Evolutionary conservation across 92 coral and sea anemone genomes (phyloP).

Genomic region (Meandrina meandrites): DNA sequence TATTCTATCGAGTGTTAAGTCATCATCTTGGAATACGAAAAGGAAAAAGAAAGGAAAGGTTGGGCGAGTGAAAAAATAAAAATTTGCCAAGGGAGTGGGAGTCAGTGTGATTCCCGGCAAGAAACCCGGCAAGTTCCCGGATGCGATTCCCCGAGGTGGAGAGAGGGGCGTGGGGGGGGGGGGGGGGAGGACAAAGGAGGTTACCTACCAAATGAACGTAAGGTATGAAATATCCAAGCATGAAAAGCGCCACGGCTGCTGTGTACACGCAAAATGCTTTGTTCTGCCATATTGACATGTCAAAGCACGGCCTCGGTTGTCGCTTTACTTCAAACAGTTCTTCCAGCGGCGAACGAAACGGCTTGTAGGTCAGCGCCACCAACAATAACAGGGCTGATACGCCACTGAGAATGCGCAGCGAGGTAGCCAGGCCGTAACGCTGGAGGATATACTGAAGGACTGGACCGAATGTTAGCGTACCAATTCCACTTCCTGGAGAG

Average conservation of each 20-base stretch:
- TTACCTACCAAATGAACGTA: constrained; percentile 90
- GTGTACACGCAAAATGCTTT: constrained; percentile 81
- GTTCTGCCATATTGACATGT: constrained; percentile 70
- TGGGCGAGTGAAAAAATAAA: no score
- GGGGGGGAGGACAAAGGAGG: background rate
- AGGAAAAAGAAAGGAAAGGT: no score
- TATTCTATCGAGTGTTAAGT: no score
- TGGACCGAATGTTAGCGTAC: constrained; percentile 92
- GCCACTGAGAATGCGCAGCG: constrained; percentile 82
- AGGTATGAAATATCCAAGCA: constrained; percentile 94
- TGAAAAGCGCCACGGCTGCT: constrained; percentile 82
- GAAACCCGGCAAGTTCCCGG: no score
- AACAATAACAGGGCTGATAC: constrained; percentile 53
- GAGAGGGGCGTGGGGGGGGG: background rate
- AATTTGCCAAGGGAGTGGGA: background rate
- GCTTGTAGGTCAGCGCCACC: constrained; percentile 71
- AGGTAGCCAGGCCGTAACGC: constrained; percentile 61
- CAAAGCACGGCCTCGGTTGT: constrained; percentile 61
- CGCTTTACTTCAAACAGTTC: constrained; percentile 55
- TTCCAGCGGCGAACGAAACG: constrained; percentile 80
- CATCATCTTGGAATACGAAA: no score
- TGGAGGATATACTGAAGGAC: constrained; percentile 74
- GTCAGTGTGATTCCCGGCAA: background rate
- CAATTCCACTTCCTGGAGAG: constrained; percentile 86
- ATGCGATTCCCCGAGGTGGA: background rate